Percentiles rank a stretch among this genome's conserved stretches.
These are phyloP conservation scores for Chalcosyrphus nemorum DNA, from an alignment of 2,888 invertebrate species.

Conservation along the genomic window DNA sequence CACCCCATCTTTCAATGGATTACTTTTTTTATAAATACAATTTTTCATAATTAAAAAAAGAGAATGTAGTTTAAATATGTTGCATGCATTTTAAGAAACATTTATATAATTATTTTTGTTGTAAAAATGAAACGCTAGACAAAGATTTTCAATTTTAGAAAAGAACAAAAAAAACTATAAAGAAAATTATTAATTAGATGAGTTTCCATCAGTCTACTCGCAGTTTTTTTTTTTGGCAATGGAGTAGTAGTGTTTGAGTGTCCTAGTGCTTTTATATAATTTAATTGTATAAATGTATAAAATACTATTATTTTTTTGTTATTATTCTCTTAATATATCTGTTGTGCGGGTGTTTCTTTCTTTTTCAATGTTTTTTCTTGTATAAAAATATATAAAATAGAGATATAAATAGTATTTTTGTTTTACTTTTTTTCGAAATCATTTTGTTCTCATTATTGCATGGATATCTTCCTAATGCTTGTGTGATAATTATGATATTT, in stretches of 20 bases:
- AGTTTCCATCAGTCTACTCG: slow-evolving; percentile 51
- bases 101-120: background rate
- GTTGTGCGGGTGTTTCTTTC: slow-evolving; percentile 61
- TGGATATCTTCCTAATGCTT: slow-evolving; percentile 65
- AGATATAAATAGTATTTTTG: slow-evolving; percentile 63
- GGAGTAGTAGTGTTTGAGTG: slow-evolving; percentile 67
- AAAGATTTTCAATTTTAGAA: slow-evolving; percentile 4
- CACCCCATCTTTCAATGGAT: slow-evolving; percentile 29
- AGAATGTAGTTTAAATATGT: slow-evolving; percentile 2
- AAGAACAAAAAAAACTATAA: slow-evolving; percentile 10
- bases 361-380: slow-evolving; percentile 48
- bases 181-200: background rate
- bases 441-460: slow-evolving; percentile 69
- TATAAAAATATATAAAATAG: slow-evolving; percentile 72
- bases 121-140: slow-evolving; percentile 26
- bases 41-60: slow-evolving; percentile 17
- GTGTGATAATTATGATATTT: slow-evolving; percentile 63
- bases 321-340: slow-evolving; percentile 49
- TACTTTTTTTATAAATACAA: slow-evolving; percentile 20
- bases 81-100: slow-evolving; percentile 38
- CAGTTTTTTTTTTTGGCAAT: slow-evolving; percentile 65
- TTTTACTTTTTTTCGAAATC: slow-evolving; percentile 45
- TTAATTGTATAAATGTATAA: slow-evolving; percentile 63
- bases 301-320: slow-evolving; percentile 62
- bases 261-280: slow-evolving; percentile 60